Base-by-base conservation (phyloP, 2,888 invertebrate genomes). In the Chelonus formosanus region DNA sequence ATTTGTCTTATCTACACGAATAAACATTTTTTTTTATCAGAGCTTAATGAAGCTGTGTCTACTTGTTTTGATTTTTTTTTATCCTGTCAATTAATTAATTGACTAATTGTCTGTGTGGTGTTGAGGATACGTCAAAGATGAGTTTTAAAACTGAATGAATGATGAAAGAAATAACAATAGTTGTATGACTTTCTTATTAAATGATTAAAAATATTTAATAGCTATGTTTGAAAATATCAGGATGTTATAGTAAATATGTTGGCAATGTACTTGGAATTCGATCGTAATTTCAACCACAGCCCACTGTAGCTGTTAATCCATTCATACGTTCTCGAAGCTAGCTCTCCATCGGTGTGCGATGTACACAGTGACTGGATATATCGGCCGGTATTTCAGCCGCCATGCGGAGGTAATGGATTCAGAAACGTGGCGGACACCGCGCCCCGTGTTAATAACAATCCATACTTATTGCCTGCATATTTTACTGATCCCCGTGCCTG, bases 391-490 rank as follows among this genome's bases (percentile, higher is more conserved):
- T 84, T 84, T 84, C 81, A 84, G 82, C 83, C 84, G 79, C 84
- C 84, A 84, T 84, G 82, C 84, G 78, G 84, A 82, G 82, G 83
- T 84, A 84, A 84, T 84, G 84, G 84, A 84, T 84, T 84, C 84
- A 84, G 84, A 83, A 84, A 80, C 82, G 82, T 82, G 80, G 82
- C 81, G 83, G 83, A 82, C 82, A 82, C 82, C 80, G 80, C 78
- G 80, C 83, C 82, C 82, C 80, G 84, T 84, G 84, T 84, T 84
- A 84, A 84, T 84, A 84, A 84, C 84, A 84, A 84, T 84, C 84
- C 83, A 84, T 84, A 84, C 84, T 84, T 84, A 84, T 84, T 84
- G 84, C 84, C 80, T 80, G 84, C 84, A 84, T 84, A 84, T 84
- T 84, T 84, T 84, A 84, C 84, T 80, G 84, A 84, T 84, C 82